phyloP scores from a whole-genome alignment of 2,888 invertebrate genomes.

The Ceratothoa steindachneri region DNA sequence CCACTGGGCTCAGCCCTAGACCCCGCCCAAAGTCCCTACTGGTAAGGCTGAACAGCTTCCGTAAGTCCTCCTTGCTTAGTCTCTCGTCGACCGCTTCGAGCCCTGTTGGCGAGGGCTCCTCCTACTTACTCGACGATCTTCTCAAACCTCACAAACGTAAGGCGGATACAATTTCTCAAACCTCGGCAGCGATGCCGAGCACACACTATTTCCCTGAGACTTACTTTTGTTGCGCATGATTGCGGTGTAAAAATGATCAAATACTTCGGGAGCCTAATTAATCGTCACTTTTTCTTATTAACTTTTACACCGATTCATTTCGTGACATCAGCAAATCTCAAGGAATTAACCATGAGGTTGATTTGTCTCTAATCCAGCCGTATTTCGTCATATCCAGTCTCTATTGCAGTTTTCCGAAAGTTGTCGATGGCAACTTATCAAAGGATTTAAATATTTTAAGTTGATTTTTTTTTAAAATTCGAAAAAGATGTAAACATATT shows the following conservation, averaged over 20 bases:
- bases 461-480: no score
- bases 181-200: not conserved
- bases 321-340: no score
- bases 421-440: no score
- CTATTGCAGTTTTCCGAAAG: no score
- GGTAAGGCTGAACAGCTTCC: constrained; percentile 46
- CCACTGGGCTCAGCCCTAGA: constrained; percentile 46
- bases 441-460: no score
- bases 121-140: constrained; percentile 39
- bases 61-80: constrained; percentile 46
- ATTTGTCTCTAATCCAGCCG: no score
- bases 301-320: not conserved
- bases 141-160: constrained; percentile 41
- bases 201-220: not conserved
- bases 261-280: no score
- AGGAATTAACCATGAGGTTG: no score
- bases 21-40: constrained; percentile 46
- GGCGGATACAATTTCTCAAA: not conserved
- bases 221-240: not conserved
- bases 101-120: constrained; percentile 40
- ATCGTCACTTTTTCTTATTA: not conserved
- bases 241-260: no score
- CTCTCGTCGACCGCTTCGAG: constrained; percentile 45
- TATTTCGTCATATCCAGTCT: no score
- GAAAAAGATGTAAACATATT: no score